Conservation (phyloP, 2,797 vertebrate genomes). For the Meriones psammophilus region DNA sequence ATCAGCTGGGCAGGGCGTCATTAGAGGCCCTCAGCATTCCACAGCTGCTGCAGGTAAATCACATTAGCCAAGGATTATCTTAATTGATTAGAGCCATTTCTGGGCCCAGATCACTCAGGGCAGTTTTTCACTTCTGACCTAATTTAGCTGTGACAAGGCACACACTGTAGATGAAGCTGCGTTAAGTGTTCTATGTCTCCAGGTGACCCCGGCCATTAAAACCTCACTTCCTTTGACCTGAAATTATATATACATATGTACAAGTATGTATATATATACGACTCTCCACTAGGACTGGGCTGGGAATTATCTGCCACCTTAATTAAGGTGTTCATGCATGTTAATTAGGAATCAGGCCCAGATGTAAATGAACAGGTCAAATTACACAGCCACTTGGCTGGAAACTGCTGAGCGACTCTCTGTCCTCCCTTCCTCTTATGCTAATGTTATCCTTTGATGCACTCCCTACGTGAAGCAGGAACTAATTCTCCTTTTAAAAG, state of each 20-base stretch:
- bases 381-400: background rate
- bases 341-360: conserved; percentile 21
- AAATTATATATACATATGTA: conserved; percentile 9
- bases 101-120: conserved; percentile 54
- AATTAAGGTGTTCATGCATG: conserved; percentile 63
- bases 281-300: background rate
- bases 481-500: conserved; percentile 60
- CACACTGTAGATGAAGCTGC: background rate
- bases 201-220: background rate
- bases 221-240: background rate
- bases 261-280: background rate
- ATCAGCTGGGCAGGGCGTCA: background rate
- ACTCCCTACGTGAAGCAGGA: conserved; percentile 56
- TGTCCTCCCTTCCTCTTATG: background rate
- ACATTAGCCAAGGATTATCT: conserved; percentile 65
- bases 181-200: background rate
- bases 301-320: conserved; percentile 25
- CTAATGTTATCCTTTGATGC: conserved; percentile 55
- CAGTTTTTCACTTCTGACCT: conserved; percentile 68
- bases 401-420: background rate
- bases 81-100: conserved; percentile 56
- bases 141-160: conserved; percentile 49
- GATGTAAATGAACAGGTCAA: conserved; percentile 17
- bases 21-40: background rate
- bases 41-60: conserved; percentile 53